These are phyloP conservation scores for Aegotheles bennettii DNA, from an alignment of 2,113 vertebrate genomes.

Conservation along the genomic window DNA sequence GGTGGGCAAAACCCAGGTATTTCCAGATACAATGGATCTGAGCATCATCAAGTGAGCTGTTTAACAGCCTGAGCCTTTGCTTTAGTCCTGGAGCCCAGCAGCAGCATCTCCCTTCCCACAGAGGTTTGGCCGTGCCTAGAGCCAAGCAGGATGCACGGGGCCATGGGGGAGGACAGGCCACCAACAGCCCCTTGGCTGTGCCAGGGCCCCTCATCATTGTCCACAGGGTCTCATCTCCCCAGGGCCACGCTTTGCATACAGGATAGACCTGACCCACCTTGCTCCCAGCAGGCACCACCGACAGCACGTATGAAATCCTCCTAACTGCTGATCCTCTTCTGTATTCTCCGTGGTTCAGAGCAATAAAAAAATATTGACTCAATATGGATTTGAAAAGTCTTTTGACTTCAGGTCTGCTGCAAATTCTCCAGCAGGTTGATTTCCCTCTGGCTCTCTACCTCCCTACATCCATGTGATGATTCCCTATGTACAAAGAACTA, in stretches of 20 bases:
- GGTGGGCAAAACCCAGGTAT: not conserved
- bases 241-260: rapidly evolving
- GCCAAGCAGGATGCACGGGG: rapidly evolving
- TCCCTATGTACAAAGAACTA: not conserved
- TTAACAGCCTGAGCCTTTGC: not conserved
- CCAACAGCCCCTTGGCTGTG: rapidly evolving
- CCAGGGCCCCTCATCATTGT: rapidly evolving
- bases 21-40: not conserved
- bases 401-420: not conserved
- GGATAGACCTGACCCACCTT: not conserved
- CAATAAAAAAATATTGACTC: not conserved
- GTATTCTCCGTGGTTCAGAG: not conserved
- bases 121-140: not conserved
- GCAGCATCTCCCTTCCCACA: not conserved
- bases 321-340: rapidly evolving
- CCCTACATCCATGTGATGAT: not conserved
- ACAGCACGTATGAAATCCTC: rapidly evolving
- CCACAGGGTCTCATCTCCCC: not conserved
- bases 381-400: not conserved
- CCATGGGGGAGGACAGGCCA: not conserved
- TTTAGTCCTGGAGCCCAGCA: not conserved
- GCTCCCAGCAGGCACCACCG: not conserved
- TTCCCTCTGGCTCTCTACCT: not conserved
- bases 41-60: not conserved
- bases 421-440: not conserved